Conservation (phyloP, 1,140 invertebrate genomes). For the Rhopalosiphum padi region DNA sequence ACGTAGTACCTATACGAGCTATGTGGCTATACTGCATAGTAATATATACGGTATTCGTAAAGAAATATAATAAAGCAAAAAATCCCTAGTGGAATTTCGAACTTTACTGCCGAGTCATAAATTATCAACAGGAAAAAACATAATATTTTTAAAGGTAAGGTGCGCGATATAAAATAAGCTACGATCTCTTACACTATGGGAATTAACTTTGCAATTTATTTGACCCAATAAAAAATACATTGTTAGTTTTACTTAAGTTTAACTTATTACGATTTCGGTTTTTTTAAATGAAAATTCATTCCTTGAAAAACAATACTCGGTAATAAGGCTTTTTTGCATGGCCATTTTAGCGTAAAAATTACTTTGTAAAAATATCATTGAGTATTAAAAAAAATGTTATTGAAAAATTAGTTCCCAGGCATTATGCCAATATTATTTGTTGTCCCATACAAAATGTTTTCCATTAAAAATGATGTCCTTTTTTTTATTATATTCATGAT, state of each 20-base stretch:
- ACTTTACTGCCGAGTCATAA: neutral
- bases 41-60: neutral
- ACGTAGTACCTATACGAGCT: neutral
- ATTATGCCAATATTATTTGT: neutral
- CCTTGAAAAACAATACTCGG: neutral
- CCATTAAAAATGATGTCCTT: neutral
- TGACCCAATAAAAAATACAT: neutral
- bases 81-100: neutral
- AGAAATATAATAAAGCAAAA: neutral
- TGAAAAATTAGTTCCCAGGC: neutral
- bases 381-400: neutral
- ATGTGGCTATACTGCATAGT: neutral
- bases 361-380: neutral
- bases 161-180: neutral
- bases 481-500: neutral
- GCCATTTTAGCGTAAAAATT: neutral
- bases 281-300: neutral
- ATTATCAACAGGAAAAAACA: slow-evolving; percentile 4
- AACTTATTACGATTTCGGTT: neutral
- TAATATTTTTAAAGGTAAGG: slow-evolving; percentile 10
- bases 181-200: neutral
- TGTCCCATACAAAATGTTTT: neutral
- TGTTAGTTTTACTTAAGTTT: slow-evolving; percentile 6
- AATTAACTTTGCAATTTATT: slow-evolving; percentile 6
- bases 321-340: neutral